A percentile compares a stretch with the other conserved stretches of the same genome.
These are phyloP conservation scores for Heliangelus exortis DNA, from an alignment of 2,797 vertebrate species.

Conservation along the genomic window DNA sequence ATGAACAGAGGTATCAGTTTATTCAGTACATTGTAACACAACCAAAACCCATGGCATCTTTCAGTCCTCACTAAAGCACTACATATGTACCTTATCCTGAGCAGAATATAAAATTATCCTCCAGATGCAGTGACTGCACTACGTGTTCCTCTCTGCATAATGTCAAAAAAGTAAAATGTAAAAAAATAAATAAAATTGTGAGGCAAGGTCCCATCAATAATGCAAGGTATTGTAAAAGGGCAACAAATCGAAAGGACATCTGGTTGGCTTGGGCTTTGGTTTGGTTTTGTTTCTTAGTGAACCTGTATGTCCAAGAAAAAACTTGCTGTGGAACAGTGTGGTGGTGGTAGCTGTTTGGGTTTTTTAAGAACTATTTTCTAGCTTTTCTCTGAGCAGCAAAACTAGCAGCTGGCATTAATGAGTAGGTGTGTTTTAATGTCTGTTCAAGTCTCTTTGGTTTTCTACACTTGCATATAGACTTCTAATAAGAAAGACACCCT, in stretches of 20 bases:
- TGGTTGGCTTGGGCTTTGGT: conserved; percentile 62
- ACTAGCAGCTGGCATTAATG: not conserved
- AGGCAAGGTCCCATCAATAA: conserved; percentile 48
- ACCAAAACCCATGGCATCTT: conserved; percentile 36
- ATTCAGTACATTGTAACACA: conserved; percentile 3
- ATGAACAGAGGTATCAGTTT: conserved; percentile 49
- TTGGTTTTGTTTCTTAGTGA: conserved; percentile 43
- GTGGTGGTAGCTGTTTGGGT: not conserved
- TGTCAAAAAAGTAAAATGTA: not conserved
- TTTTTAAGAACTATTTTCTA: not conserved
- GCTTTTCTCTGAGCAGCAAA: not conserved
- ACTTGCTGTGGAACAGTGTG: conserved; percentile 31
- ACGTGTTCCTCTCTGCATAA: not conserved
- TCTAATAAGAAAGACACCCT: not conserved
- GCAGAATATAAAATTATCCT: conserved; percentile 11
- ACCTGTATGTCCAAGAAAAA: conserved; percentile 52
- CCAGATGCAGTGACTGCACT: conserved; percentile 1
- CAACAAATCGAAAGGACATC: conserved; percentile 51
- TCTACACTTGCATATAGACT: not conserved
- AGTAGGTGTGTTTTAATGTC: not conserved
- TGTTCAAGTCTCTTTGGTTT: not conserved
- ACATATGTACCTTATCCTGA: conserved; percentile 52
- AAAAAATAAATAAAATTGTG: not conserved
- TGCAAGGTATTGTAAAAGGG: conserved; percentile 43
- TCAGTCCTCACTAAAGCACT: conserved; percentile 44